These are phyloP conservation scores for Chionoecetes opilio DNA, from an alignment of 1,140 invertebrate genomes.

Conservation along the genomic window DNA sequence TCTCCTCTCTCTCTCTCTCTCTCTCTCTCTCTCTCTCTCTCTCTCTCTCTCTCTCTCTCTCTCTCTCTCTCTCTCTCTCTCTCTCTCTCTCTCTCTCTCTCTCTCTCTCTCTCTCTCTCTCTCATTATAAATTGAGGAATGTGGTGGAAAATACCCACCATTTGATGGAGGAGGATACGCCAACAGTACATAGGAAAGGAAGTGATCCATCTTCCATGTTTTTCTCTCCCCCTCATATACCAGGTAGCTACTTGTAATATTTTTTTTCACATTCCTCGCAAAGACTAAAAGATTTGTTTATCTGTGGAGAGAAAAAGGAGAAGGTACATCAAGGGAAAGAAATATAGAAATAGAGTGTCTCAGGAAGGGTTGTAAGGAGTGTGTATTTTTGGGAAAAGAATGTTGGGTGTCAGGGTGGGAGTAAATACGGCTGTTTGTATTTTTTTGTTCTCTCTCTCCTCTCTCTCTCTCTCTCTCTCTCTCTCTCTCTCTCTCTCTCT, in stretches of 20 bases:
- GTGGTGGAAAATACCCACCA: too few relatives aligned
- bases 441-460: too few relatives aligned
- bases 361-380: neutral
- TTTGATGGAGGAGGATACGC: too few relatives aligned
- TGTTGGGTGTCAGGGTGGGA: neutral
- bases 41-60: neutral
- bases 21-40: neutral
- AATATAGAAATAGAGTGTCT: neutral
- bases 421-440: neutral
- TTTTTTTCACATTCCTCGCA: neutral
- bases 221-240: too few relatives aligned
- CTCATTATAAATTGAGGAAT: neutral
- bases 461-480: too few relatives aligned
- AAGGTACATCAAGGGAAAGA: neutral
- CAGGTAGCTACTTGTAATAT: too few relatives aligned
- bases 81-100: conserved; percentile 11
- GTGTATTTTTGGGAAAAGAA: neutral
- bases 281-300: neutral
- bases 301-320: neutral
- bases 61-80: neutral
- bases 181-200: neutral
- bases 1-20: neutral
- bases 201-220: neutral
- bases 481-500: too few relatives aligned
- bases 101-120: neutral